Evolutionary conservation across 2,888 invertebrate genomes (phyloP).

Genomic region (Steromphala cineraria): DNA sequence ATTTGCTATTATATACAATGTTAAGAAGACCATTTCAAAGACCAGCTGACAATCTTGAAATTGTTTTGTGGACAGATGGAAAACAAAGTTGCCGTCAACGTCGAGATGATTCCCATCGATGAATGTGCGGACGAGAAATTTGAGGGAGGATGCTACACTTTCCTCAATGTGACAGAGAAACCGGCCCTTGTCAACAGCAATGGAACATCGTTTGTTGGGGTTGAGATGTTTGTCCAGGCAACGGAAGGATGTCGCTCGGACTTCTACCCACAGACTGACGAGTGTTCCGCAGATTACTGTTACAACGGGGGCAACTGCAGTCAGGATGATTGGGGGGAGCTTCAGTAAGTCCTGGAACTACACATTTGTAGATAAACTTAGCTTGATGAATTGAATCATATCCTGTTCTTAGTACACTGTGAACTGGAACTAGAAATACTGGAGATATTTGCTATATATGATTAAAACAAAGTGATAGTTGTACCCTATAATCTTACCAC

Average conservation of each 20-base stretch:
- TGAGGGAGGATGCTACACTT: conserved; percentile 93
- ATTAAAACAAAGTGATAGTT: no score
- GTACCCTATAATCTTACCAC: no score
- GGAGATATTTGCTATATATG: no score
- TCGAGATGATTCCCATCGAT: conserved; percentile 97
- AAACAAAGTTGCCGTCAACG: conserved; percentile 92
- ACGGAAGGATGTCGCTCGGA: conserved; percentile 79
- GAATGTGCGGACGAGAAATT: conserved; percentile 73
- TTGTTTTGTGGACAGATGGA: conserved; percentile 82
- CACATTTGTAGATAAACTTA: no score
- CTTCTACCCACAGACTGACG: conserved; percentile 88
- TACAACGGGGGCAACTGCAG: conserved; percentile 97
- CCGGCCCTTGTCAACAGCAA: conserved; percentile 93
- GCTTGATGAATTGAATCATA: no score
- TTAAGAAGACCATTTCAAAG: no score
- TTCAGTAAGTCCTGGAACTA: conserved; percentile 47
- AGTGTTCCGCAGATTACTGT: conserved; percentile 83
- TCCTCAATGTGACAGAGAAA: conserved; percentile 79
- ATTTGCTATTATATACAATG: no score
- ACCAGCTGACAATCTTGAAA: no score
- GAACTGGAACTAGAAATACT: no score
- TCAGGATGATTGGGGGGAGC: conserved; percentile 61
- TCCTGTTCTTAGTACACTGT: no score
- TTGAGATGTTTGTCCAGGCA: conserved; percentile 92
- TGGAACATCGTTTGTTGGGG: conserved; percentile 96